Conservation (phyloP, 2,888 invertebrate species). For the Drosophila phalerata region DNA sequence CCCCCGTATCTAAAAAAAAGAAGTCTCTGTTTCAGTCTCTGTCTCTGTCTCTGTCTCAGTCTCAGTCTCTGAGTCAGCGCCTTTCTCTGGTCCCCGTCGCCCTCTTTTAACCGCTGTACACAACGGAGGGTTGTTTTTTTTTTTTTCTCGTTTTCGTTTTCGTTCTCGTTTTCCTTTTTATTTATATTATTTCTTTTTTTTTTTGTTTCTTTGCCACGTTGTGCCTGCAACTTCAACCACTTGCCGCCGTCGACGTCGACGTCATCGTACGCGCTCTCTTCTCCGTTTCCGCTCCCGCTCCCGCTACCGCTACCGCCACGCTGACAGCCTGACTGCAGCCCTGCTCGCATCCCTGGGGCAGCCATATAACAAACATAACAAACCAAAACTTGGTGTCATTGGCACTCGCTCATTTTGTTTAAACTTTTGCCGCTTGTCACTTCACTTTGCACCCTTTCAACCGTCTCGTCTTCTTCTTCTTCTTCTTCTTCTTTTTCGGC, state of each 20-base stretch:
- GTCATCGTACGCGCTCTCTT: slow-evolving; percentile 46
- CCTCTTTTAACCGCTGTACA: slow-evolving; percentile 11
- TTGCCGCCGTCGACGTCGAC: slow-evolving; percentile 65
- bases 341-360: slow-evolving; percentile 24
- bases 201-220: slow-evolving; percentile 55
- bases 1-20: slow-evolving; percentile 12
- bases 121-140: slow-evolving; percentile 68
- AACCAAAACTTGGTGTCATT: slow-evolving; percentile 57
- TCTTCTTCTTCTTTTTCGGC: slow-evolving; percentile 4
- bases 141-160: no score
- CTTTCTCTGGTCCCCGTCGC: slow-evolving; percentile 5
- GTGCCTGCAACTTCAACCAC: slow-evolving; percentile 71
- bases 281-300: neutral
- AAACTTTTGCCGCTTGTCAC: slow-evolving; percentile 44
- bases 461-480: neutral
- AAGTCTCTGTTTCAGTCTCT: slow-evolving; percentile 7
- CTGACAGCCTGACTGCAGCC: neutral
- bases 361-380: slow-evolving; percentile 58
- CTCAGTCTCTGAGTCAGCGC: slow-evolving; percentile 48
- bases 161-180: slow-evolving; percentile 37
- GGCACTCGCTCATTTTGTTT: slow-evolving; percentile 52
- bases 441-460: slow-evolving; percentile 23
- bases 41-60: slow-evolving; percentile 7
- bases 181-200: slow-evolving; percentile 42
- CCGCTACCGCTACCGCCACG: neutral